phyloP scores from a whole-genome alignment of 2,797 vertebrate genomes.

The Natrix natrix region DNA sequence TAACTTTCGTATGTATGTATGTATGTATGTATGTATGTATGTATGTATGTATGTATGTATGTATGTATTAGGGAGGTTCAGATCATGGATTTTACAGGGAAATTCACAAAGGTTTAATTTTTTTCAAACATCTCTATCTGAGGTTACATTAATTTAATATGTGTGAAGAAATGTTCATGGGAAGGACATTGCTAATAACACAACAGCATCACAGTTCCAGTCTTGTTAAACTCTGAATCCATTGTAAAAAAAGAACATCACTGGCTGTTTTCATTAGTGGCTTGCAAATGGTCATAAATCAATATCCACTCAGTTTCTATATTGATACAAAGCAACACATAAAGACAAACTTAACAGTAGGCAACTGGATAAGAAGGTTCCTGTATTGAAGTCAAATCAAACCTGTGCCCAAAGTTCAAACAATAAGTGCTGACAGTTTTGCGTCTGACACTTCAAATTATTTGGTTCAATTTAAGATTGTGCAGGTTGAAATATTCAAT shows the following conservation, averaged over 20 bases:
- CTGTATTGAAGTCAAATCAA: background rate
- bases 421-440: background rate
- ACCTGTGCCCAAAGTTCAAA: background rate
- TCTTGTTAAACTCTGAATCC: background rate
- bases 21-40: too few species aligned
- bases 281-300: background rate
- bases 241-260: background rate
- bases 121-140: background rate
- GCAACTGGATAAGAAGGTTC: background rate
- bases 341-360: background rate
- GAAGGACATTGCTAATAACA: background rate
- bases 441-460: background rate
- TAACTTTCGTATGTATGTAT: background rate
- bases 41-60: too few species aligned
- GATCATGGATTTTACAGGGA: background rate
- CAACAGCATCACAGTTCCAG: background rate
- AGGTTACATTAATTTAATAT: background rate
- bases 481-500: background rate
- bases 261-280: background rate
- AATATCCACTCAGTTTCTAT: background rate
- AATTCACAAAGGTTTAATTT: background rate
- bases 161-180: background rate
- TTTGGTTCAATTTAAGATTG: background rate
- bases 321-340: background rate
- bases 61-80: background rate